Conservation (phyloP, 2,888 invertebrate genomes). For the Chrysolina americana region DNA sequence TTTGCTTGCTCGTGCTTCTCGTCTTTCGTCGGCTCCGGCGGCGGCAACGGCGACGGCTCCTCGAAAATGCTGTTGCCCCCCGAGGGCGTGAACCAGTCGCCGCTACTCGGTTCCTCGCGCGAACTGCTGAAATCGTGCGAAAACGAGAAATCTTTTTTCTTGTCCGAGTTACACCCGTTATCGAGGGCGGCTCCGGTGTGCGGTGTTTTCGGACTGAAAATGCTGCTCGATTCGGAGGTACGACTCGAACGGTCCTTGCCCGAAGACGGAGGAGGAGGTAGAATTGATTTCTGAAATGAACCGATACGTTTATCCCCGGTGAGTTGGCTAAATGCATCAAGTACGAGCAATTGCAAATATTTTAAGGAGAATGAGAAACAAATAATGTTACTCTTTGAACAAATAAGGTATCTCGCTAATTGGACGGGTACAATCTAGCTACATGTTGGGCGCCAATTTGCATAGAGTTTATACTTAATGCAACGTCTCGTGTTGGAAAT, state of each 20-base stretch:
- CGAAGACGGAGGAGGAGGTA: conserved; percentile 63
- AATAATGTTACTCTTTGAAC: no score
- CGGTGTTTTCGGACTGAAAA: conserved; percentile 68
- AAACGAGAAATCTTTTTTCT: conserved; percentile 61
- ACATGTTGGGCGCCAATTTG: no score
- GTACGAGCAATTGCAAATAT: no score
- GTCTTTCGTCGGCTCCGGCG: conserved; percentile 59
- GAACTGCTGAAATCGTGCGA: conserved; percentile 61
- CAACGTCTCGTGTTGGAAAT: no score
- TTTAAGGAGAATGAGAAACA: no score
- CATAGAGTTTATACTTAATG: no score
- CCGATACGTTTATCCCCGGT: background rate
- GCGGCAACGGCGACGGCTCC: conserved; percentile 56
- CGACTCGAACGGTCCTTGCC: conserved; percentile 61
- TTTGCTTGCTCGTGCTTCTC: conserved; percentile 66
- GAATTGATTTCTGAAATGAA: conserved; percentile 60
- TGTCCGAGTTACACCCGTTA: conserved; percentile 49
- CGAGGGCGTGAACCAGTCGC: conserved; percentile 67
- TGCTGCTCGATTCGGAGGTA: conserved; percentile 64
- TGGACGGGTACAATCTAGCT: no score
- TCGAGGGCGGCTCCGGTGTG: conserved; percentile 59
- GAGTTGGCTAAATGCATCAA: background rate
- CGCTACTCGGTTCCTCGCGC: conserved; percentile 64
- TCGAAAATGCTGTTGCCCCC: conserved; percentile 65
- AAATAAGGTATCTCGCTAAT: no score